phyloP scores from a whole-genome alignment of 30 jellyfish, hydroid and myxozoan species.

The Pelagia noctiluca region DNA sequence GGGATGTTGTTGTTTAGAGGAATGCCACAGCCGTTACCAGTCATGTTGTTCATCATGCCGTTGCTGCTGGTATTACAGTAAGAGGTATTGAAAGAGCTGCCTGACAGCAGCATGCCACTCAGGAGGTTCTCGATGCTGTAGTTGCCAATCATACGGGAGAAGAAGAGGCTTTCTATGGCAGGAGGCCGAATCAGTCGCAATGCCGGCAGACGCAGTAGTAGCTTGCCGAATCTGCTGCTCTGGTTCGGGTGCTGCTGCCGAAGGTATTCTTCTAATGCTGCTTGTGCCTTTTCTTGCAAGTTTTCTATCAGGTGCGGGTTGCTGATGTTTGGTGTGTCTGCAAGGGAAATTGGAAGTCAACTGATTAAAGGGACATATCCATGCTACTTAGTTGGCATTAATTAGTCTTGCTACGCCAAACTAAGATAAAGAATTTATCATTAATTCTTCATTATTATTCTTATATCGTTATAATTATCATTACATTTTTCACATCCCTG shows the following conservation, averaged over 20 bases:
- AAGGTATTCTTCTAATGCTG: slow-evolving; percentile 93
- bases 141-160: slow-evolving; percentile 91
- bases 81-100: slow-evolving; percentile 60
- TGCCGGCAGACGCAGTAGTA: slow-evolving; percentile 94
- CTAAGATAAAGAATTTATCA: too few relatives aligned
- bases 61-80: slow-evolving; percentile 67
- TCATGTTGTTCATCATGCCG: slow-evolving; percentile 55
- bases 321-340: slow-evolving; percentile 96
- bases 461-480: too few relatives aligned
- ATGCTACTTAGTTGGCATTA: too few relatives aligned
- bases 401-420: too few relatives aligned
- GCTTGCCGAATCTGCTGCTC: slow-evolving; percentile 88
- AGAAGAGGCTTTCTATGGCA: slow-evolving; percentile 84
- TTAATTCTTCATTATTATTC: too few relatives aligned
- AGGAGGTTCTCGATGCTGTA: slow-evolving; percentile 88
- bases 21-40: slow-evolving; percentile 62
- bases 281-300: slow-evolving; percentile 97
- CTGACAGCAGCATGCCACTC: slow-evolving; percentile 87
- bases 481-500: too few relatives aligned
- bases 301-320: slow-evolving; percentile 92
- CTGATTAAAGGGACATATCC: too few relatives aligned
- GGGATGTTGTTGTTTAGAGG: slow-evolving; percentile 53
- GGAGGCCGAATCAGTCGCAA: slow-evolving; percentile 86
- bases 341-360: slow-evolving; percentile 10
- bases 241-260: slow-evolving; percentile 93